These are phyloP conservation scores for Pristis pectinata DNA, from an alignment of 2,797 vertebrate genomes.

Conservation along the genomic window DNA sequence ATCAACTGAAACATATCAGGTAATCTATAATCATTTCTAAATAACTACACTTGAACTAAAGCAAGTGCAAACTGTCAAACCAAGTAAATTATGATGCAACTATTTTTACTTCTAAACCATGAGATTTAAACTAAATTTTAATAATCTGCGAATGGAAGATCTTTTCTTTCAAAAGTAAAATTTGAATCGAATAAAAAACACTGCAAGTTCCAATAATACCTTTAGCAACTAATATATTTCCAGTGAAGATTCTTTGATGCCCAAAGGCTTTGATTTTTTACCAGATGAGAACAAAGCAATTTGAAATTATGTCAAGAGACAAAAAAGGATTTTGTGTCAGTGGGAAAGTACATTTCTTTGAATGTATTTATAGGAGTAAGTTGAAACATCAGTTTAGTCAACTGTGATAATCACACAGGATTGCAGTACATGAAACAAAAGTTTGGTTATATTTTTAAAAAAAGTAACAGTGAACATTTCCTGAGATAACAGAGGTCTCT, in stretches of 20 bases:
- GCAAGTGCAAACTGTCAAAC: neutral
- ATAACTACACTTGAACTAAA: constrained; percentile 7
- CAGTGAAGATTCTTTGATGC: neutral
- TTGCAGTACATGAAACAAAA: neutral
- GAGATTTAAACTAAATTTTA: neutral
- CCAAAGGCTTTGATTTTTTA: neutral
- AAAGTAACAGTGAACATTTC: neutral
- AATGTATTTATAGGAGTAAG: neutral
- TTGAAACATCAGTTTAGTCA: neutral
- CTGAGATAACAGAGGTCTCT: neutral
- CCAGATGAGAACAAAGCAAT: neutral
- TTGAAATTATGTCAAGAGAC: neutral
- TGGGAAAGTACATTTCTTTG: neutral
- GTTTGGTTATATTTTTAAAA: neutral
- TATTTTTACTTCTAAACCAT: neutral
- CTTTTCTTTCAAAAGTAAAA: neutral
- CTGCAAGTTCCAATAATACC: neutral
- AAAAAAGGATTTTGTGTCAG: neutral
- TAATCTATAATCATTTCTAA: neutral
- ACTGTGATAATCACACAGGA: neutral
- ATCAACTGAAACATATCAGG: neutral
- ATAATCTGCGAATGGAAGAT: neutral
- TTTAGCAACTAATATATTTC: neutral
- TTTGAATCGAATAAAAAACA: neutral
- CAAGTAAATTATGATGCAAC: neutral